Conservation (phyloP, 2,113 vertebrate species). For the Gallinago paraguaiae region DNA sequence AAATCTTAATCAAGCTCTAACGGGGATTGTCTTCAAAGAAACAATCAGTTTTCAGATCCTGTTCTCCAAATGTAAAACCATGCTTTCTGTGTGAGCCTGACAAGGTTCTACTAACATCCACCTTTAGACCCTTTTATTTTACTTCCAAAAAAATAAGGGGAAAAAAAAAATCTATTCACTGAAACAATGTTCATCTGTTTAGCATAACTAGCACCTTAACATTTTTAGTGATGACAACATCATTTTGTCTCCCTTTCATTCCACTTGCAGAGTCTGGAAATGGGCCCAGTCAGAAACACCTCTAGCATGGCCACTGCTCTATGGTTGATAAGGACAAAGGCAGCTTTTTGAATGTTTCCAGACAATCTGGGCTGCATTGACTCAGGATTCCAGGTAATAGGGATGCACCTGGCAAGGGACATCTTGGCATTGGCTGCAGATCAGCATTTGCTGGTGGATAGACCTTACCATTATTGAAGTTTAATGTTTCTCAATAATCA, state of each 20-base stretch:
- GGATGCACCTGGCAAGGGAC: background rate
- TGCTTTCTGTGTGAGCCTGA: background rate
- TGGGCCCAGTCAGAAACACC: background rate
- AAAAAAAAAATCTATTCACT: background rate
- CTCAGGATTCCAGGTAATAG: background rate
- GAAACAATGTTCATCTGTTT: background rate
- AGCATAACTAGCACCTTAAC: accelerated
- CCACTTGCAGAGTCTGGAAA: background rate
- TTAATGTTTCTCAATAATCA: background rate
- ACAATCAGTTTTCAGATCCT: background rate
- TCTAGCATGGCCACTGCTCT: background rate
- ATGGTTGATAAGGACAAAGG: background rate
- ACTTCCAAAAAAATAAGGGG: background rate
- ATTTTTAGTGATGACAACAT: background rate
- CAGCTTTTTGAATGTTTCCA: background rate
- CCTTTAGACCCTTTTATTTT: background rate
- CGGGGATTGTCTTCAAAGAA: background rate
- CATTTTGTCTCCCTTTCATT: background rate
- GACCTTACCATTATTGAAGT: background rate
- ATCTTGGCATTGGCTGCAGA: background rate
- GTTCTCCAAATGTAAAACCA: background rate
- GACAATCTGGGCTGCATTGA: background rate
- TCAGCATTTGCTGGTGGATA: background rate
- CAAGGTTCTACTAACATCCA: background rate
- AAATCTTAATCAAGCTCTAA: background rate